Evolutionary conservation across 2,888 invertebrate genomes (phyloP), one percentile per base, ranked within the genome.

Genomic region (Caenorhabditis sp.): DNA sequence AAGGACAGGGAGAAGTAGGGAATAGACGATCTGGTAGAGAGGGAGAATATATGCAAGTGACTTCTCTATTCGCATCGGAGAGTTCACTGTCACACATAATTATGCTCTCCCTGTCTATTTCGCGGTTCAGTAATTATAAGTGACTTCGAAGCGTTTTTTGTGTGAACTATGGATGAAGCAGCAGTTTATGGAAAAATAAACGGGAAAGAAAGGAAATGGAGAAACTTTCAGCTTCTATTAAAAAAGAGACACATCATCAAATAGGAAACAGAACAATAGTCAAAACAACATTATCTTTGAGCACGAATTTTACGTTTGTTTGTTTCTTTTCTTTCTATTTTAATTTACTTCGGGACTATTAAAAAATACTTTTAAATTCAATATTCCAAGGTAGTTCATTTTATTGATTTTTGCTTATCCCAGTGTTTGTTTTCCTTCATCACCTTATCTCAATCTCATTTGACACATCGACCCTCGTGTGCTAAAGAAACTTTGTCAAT

Each of bases 11-110:
- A 72, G 47, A 50, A 22, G 40, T 44, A 8, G 47, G 32, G 32
- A 9, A 32, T 13, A 40, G 40, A 26, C 18, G 61, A 58, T 56
- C 56, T 37, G 37, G 37, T 37, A 53, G 24, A 24, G 62, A 5
- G 24, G 35, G 62, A 5, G 40, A 15, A n/a, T 40, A 51, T 40
- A 22, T 15, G 26, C 5, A 35, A 18, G 22, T 37, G 37, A 35
- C 70, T 28, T 56, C 44, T 53, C 53, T 20, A 40, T 58, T n/a
- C 50, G 18, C 51, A 32, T 20, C 26, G 47, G n/a, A 64, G 60
- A 76, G 67, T 67, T 76, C 67, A 76, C 44, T 40, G 58, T 65
- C 50, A 60, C 65, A 65, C 58, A 61, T 61, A 67, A 51, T 70
- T 61, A 53, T 51, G 20, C 47, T 40, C 55, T 67, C n/a, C 32